Evolutionary conservation across 2,797 vertebrate genomes (phyloP), one percentile per base, ranked within the genome.

Genomic region (Pteronotus mesoamericanus): DNA sequence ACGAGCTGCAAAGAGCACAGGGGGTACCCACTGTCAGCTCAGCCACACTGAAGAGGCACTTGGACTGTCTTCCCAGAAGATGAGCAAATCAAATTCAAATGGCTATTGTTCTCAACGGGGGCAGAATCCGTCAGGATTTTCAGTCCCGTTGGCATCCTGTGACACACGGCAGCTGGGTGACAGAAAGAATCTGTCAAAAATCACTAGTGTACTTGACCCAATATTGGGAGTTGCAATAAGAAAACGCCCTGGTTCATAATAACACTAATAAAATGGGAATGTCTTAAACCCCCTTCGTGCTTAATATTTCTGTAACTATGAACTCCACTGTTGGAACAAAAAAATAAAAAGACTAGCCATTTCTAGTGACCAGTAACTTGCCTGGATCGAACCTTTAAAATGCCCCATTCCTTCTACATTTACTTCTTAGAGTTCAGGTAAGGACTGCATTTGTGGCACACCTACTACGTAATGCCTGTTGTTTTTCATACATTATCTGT

Each of bases 41-140:
- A 5, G 77, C 24, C 6, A 6, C n/a, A 22, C 69, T 72, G 46
- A 84, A 79, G 16, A 39, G 86, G 75, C 42, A 75, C 83, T 74
- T 91, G 74, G 86, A 95, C 59, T 64, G 39, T 89, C 83, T 97
- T 98, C 94, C 96, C 86, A 89, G 92, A 96, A 96, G 96, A 95
- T 51, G 61, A 91, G 77, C 94, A 95, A 94, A 95, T 95, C 82
- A 86, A 83, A 95, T 91, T 78, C 91, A 93, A 84, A 91, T 19
- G 39, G 48, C 80, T 79, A 87, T 96, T 95, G 84, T 96, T 95
- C 80, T 94, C 48, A 68, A 64, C 44, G 34, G 44, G 92, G 95
- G 34, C 94, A 89, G 55, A 83, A 91, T 46, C 79, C 26, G 51
- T 88, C 80, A 91, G 86, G 68, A 69, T 85, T 93, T 96, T 84